phyloP scores from a whole-genome alignment of 2,113 vertebrate genomes.

The Regulus satrapa region DNA sequence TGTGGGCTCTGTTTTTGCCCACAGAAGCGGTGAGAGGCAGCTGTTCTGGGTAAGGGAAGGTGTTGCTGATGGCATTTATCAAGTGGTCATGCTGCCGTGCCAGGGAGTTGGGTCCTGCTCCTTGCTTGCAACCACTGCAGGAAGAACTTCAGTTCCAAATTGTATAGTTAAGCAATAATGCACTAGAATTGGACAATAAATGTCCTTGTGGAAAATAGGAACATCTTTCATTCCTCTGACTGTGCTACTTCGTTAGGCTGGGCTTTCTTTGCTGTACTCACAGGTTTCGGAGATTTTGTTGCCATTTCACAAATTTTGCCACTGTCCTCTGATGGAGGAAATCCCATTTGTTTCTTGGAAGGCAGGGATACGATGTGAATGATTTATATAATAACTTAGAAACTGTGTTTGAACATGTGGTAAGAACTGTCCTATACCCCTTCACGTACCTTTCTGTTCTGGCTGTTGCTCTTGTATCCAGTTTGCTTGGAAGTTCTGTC shows the following conservation, averaged over 20 bases:
- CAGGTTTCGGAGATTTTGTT: background rate
- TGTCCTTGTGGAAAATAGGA: background rate
- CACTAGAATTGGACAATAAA: background rate
- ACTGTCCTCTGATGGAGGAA: background rate
- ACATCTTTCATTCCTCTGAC: background rate
- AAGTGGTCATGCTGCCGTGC: background rate
- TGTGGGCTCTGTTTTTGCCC: background rate
- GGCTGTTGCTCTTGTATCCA: background rate
- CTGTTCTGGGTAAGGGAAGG: background rate
- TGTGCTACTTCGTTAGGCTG: background rate
- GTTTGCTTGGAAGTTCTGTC: background rate
- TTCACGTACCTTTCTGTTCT: background rate
- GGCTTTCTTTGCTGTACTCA: background rate
- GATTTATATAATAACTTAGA: background rate
- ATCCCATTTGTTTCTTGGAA: background rate
- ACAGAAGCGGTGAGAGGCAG: background rate
- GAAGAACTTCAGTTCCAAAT: background rate
- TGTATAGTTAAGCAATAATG: background rate
- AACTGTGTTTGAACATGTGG: background rate
- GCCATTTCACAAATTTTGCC: background rate
- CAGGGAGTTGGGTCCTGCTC: background rate
- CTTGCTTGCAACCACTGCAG: background rate
- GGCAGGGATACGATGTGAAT: background rate
- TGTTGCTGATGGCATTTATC: background rate
- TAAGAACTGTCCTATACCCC: background rate